A percentile compares a stretch with the other conserved stretches of the same genome.
These are phyloP conservation scores for Ageneiosus marmoratus DNA, from an alignment of 2,113 vertebrate species.

Conservation along the genomic window DNA sequence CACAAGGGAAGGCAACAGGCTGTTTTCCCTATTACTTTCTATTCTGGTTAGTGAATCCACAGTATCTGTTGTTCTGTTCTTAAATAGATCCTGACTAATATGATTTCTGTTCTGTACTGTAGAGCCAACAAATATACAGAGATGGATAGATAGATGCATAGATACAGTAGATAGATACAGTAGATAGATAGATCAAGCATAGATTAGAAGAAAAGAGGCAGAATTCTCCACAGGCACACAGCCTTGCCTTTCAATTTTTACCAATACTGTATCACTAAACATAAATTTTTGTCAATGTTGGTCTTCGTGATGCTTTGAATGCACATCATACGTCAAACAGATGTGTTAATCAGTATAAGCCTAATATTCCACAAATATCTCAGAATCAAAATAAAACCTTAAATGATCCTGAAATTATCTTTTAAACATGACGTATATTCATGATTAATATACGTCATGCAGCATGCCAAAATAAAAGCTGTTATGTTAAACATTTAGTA, in stretches of 20 bases:
- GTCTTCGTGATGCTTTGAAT: not conserved
- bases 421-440: not conserved
- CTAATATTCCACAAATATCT: not conserved
- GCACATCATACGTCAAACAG: not conserved
- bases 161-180: too few relatives aligned
- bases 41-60: not conserved
- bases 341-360: not conserved
- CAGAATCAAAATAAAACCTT: not conserved
- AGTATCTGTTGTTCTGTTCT: not conserved
- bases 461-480: not conserved
- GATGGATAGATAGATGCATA: not conserved
- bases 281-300: not conserved
- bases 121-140: not conserved
- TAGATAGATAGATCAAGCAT: too few relatives aligned
- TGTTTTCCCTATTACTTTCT: not conserved
- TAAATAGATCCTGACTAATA: not conserved
- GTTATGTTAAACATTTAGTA: not conserved
- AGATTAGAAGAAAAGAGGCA: slow-evolving; percentile 2
- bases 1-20: not conserved
- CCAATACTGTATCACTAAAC: not conserved
- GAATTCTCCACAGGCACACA: slow-evolving; percentile 25
- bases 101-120: not conserved
- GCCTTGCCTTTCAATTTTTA: slow-evolving; percentile 28
- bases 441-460: too few relatives aligned
- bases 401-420: not conserved